phyloP scores from a whole-genome alignment of 30 jellyfish, hydroid and myxozoan species.

The Chironex yamaguchii region DNA sequence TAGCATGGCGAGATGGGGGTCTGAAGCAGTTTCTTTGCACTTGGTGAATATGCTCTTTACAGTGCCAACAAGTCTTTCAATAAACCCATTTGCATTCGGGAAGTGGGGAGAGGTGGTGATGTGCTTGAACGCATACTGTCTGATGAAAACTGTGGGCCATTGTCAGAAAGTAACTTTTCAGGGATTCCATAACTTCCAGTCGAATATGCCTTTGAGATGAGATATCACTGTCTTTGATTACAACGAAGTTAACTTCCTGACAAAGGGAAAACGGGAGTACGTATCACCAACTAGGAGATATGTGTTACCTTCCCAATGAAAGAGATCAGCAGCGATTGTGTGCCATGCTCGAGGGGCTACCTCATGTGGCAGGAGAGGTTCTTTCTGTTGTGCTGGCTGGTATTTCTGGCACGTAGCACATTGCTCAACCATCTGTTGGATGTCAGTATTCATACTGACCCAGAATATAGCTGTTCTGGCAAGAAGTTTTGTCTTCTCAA shows the following conservation, averaged over 20 bases:
- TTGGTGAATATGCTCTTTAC: conserved; percentile 11
- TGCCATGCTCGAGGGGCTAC: too few relatives aligned
- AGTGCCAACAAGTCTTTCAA: conserved; percentile 31
- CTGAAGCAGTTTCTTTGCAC: conserved; percentile 14
- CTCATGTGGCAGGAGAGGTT: too few relatives aligned
- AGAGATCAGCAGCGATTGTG: too few relatives aligned
- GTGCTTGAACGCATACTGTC: conserved; percentile 8
- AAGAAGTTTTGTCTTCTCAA: conserved; percentile 10
- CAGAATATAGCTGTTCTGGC: conserved; percentile 44
- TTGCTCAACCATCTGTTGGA: too few relatives aligned
- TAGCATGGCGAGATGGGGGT: conserved; percentile 29
- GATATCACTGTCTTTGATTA: conserved; percentile 4
- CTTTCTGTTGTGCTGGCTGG: too few relatives aligned
- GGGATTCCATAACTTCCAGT: conserved; percentile 50
- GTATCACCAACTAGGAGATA: too few relatives aligned
- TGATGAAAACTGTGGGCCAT: conserved; percentile 54
- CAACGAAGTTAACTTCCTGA: conserved; percentile 12
- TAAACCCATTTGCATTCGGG: conserved; percentile 28
- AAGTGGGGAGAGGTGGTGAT: conserved; percentile 52
- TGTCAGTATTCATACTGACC: conserved; percentile 16
- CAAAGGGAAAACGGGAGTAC: not conserved
- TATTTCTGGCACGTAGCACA: too few relatives aligned
- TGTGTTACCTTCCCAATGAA: too few relatives aligned
- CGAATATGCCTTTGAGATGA: conserved; percentile 16
- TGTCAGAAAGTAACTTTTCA: conserved; percentile 20